A percentile compares a stretch with the other conserved stretches of the same genome.
Conservation (phyloP, 2,113 vertebrate genomes). For the Zosterops lateralis region DNA sequence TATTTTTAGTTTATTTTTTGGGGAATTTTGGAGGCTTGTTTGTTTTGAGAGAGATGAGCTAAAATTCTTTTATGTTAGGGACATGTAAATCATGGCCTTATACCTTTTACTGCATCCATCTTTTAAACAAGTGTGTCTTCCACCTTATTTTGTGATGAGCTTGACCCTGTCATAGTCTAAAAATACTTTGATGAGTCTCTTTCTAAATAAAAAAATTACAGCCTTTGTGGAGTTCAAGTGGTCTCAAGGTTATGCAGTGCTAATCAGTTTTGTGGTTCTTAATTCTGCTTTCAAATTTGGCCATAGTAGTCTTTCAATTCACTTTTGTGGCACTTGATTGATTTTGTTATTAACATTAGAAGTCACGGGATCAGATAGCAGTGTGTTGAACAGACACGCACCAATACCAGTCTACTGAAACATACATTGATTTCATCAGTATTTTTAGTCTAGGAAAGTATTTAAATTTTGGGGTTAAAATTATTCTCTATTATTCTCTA, state of each 20-base stretch:
- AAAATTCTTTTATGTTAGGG: background rate
- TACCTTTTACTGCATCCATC: background rate
- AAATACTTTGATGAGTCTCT: background rate
- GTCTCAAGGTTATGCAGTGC: background rate
- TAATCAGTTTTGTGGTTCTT: constrained; percentile 33
- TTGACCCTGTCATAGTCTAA: background rate
- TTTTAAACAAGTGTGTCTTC: background rate
- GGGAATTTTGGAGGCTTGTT: background rate
- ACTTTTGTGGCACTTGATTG: constrained; percentile 16
- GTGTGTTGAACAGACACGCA: background rate
- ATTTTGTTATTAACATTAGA: constrained; percentile 24
- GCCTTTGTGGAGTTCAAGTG: background rate
- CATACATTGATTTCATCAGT: background rate
- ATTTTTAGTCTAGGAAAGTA: background rate
- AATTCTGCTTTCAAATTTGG: background rate
- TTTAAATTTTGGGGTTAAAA: background rate
- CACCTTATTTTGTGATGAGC: background rate
- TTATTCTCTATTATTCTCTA: background rate
- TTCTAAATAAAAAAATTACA: background rate
- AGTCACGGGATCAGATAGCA: background rate
- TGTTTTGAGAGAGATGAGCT: background rate
- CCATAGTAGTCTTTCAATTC: background rate
- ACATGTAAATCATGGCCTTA: background rate
- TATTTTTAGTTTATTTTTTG: background rate
- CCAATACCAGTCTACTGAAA: background rate